phyloP scores from a whole-genome alignment of 2,888 invertebrate species.

The Caenorhabditis plicata region DNA sequence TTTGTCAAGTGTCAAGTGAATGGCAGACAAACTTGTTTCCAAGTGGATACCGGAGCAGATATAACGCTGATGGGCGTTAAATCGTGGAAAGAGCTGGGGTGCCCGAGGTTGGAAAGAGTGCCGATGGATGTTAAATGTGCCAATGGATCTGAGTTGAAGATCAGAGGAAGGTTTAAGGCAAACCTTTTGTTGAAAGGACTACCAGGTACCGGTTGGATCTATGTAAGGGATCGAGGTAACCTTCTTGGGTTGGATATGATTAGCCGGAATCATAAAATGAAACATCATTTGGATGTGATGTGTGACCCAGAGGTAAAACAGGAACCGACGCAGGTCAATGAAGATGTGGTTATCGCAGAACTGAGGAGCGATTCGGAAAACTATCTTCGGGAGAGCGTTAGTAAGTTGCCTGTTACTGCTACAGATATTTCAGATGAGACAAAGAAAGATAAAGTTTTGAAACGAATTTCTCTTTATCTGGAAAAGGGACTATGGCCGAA shows the following conservation, averaged over 20 bases:
- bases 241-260: conserved; percentile 9
- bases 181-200: not conserved
- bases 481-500: not conserved
- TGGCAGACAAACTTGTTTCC: not conserved
- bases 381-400: too few species aligned
- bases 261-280: not conserved
- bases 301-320: not conserved
- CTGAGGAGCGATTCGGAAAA: too few species aligned
- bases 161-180: not conserved
- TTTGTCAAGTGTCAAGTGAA: too few species aligned
- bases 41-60: conserved; percentile 3
- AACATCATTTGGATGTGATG: conserved; percentile 1
- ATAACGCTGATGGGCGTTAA: conserved; percentile 3
- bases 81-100: conserved; percentile 4
- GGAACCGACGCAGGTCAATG: not conserved
- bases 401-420: too few species aligned
- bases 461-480: too few species aligned
- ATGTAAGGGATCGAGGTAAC: not conserved
- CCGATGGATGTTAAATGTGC: not conserved
- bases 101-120: not conserved
- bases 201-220: not conserved
- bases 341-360: not conserved
- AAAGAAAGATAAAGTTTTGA: conserved; percentile 29
- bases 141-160: conserved; percentile 2
- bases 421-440: conserved; percentile 25